phyloP scores from a whole-genome alignment of 1,140 invertebrate species.

The Nymphalis io region DNA sequence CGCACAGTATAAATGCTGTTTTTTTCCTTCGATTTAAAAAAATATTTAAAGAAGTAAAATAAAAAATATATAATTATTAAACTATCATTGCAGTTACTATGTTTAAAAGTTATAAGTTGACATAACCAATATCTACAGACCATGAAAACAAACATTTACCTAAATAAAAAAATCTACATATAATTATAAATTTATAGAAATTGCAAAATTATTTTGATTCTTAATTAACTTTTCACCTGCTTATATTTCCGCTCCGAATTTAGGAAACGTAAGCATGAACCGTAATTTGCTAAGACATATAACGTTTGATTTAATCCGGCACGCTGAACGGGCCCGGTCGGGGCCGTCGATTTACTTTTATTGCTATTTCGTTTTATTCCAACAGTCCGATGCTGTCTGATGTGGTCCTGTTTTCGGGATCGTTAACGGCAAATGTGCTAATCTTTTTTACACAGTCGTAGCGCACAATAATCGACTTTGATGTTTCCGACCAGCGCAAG shows the following conservation, averaged over 20 bases:
- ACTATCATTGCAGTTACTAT: too few relatives aligned
- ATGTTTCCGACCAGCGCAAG: slow-evolving; percentile 46
- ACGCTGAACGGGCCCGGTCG: slow-evolving; percentile 58
- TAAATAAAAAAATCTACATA: too few relatives aligned
- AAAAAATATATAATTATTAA: too few relatives aligned
- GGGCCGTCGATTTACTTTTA: slow-evolving; percentile 74
- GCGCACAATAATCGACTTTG: slow-evolving; percentile 65
- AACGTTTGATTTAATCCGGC: slow-evolving; percentile 77
- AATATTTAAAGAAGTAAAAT: too few relatives aligned
- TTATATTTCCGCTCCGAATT: slow-evolving; percentile 55
- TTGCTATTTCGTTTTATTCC: slow-evolving; percentile 77
- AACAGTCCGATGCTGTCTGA: slow-evolving; percentile 59
- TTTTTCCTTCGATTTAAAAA: too few relatives aligned
- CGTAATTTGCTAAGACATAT: slow-evolving; percentile 78
- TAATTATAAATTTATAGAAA: slow-evolving; percentile 7
- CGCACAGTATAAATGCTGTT: too few relatives aligned
- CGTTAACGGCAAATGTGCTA: slow-evolving; percentile 77
- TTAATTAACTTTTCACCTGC: slow-evolving; percentile 38
- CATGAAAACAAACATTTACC: too few relatives aligned
- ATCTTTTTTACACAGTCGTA: slow-evolving; percentile 72
- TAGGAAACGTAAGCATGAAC: slow-evolving; percentile 56
- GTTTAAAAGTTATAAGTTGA: too few relatives aligned
- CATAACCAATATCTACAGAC: too few relatives aligned
- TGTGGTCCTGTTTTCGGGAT: slow-evolving; percentile 70
- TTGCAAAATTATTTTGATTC: not conserved